phyloP scores from a whole-genome alignment of 2,888 invertebrate genomes.

The Rhamnusium bicolor region DNA sequence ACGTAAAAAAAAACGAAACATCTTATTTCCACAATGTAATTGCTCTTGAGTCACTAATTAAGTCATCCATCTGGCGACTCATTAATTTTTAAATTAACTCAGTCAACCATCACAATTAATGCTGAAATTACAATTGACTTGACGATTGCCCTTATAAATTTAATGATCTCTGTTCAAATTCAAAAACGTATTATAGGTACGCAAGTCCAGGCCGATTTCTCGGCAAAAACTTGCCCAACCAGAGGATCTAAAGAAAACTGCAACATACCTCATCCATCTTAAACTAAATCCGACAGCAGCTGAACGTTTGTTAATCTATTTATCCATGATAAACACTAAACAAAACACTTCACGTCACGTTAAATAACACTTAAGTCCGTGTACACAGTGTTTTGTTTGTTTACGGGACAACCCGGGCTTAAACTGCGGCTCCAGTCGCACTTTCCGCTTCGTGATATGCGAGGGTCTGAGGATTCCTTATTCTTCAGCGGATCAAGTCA shows the following conservation, averaged over 20 bases:
- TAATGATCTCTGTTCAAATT: background rate
- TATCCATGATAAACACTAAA: conserved; percentile 44
- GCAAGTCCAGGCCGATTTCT: background rate
- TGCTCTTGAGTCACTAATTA: conserved; percentile 29
- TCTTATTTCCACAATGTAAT: background rate
- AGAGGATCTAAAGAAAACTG: conserved; percentile 3
- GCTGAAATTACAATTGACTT: conserved; percentile 13
- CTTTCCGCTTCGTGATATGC: conserved; percentile 36
- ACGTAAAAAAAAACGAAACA: background rate
- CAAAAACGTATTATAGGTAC: background rate
- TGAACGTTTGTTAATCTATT: conserved; percentile 27
- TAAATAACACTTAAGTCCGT: conserved; percentile 22
- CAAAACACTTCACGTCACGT: conserved; percentile 34
- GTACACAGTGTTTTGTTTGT: conserved; percentile 12
- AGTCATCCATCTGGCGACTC: conserved; percentile 22
- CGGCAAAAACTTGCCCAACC: background rate
- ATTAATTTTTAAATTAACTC: conserved; percentile 29
- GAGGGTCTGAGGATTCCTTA: conserved; percentile 37
- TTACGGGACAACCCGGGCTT: conserved; percentile 8
- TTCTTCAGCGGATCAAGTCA: conserved; percentile 41
- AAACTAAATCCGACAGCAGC: conserved; percentile 34
- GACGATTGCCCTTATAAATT: background rate
- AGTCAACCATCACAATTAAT: conserved; percentile 23
- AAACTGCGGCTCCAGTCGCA: conserved; percentile 16
- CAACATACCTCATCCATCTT: conserved; percentile 43